Evolutionary conservation across 2,797 vertebrate species (phyloP).

Genomic region (Melanotaenia pygmaea): DNA sequence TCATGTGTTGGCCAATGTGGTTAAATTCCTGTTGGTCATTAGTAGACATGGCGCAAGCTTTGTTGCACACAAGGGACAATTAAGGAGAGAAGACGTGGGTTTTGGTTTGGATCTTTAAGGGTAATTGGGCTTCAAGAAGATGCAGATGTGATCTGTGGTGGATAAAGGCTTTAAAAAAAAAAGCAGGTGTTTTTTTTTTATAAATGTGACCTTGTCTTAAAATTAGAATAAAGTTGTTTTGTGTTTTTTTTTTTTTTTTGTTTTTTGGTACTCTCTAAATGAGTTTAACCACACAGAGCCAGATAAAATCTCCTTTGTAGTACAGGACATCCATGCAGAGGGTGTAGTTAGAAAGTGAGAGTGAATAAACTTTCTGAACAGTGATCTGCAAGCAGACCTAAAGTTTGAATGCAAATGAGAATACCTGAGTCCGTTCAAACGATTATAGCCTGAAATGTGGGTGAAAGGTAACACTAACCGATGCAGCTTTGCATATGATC

Average conservation of each 20-base stretch:
- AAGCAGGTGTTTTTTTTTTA: conserved; percentile 5
- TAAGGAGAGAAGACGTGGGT: conserved; percentile 32
- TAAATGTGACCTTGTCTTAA: not conserved
- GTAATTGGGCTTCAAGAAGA: conserved; percentile 47
- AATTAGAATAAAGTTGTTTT: not conserved
- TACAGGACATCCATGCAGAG: not conserved
- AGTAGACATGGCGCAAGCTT: conserved; percentile 62
- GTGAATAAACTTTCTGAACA: not conserved
- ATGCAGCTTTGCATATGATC: conserved; percentile 1
- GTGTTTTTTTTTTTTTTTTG: not conserved
- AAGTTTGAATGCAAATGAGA: not conserved
- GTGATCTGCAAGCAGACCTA: not conserved
- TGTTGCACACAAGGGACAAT: conserved; percentile 44
- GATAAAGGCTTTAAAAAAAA: not conserved
- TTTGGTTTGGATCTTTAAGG: conserved; percentile 27
- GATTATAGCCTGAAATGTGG: not conserved
- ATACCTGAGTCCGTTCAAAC: not conserved
- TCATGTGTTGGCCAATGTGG: conserved; percentile 51
- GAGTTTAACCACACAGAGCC: not conserved
- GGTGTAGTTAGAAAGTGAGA: conserved; percentile 21
- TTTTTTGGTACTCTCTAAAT: too few species aligned
- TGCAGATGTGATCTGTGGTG: conserved; percentile 36
- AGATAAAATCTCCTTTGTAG: not conserved
- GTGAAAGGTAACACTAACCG: not conserved
- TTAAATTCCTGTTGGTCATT: conserved; percentile 65